These are phyloP conservation scores for Carapus acus DNA, from an alignment of 2,797 vertebrate genomes.

Conservation along the genomic window DNA sequence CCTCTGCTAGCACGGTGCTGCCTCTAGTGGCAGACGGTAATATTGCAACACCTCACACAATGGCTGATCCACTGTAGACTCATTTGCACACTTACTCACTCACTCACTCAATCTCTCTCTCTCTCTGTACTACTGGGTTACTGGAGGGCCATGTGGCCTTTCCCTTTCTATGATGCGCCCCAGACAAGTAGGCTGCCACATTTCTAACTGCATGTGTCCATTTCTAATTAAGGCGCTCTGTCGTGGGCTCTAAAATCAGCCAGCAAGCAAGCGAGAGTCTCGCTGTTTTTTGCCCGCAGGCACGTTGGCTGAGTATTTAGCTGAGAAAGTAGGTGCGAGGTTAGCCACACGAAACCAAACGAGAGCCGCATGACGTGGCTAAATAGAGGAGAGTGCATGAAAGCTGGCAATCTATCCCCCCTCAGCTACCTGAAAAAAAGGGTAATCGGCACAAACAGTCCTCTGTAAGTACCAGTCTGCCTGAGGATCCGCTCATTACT, in stretches of 20 bases:
- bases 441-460: conserved; percentile 5
- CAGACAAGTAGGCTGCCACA: neutral
- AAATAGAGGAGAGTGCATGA: conserved; percentile 31
- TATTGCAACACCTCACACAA: no score
- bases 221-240: conserved; percentile 23
- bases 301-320: neutral
- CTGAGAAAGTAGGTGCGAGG: conserved; percentile 27
- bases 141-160: no score
- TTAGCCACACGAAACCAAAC: conserved; percentile 39
- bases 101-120: no score
- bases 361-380: conserved; percentile 15
- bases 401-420: conserved; percentile 18
- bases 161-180: neutral
- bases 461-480: conserved; percentile 25
- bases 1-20: no score
- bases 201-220: conserved; percentile 1
- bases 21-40: no score
- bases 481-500: conserved; percentile 31
- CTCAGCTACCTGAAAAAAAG: conserved; percentile 35
- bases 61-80: no score
- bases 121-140: no score
- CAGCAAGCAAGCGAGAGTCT: conserved; percentile 4
- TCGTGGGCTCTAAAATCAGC: conserved; percentile 1
- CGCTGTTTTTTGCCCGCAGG: neutral
- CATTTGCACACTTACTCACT: no score